Evolutionary conservation across 2,113 vertebrate genomes (phyloP).

Genomic region (Empidonax alnorum): DNA sequence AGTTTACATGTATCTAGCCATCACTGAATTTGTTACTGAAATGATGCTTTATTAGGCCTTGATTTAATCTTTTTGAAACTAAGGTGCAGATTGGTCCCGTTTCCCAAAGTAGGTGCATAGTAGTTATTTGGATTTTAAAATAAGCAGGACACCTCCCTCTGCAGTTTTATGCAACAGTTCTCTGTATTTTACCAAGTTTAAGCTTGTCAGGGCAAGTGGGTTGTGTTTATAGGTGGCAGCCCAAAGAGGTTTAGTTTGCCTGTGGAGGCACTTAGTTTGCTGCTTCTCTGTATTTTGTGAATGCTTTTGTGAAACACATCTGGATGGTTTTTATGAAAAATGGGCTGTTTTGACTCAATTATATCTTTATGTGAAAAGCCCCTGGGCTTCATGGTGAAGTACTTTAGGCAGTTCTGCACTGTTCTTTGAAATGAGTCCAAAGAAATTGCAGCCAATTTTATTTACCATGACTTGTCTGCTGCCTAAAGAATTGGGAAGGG

Average conservation of each 20-base stretch:
- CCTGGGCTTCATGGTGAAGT: not conserved
- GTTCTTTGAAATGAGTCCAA: rapidly evolving
- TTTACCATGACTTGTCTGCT: not conserved
- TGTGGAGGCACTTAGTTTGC: not conserved
- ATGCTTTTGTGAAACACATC: not conserved
- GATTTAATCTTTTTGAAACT: not conserved
- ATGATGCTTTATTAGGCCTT: not conserved
- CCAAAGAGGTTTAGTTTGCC: not conserved
- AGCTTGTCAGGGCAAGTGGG: not conserved
- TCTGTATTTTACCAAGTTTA: not conserved
- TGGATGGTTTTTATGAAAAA: not conserved
- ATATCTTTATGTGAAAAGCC: not conserved
- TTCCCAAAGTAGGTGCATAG: not conserved
- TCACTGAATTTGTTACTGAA: not conserved
- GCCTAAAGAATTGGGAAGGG: not conserved
- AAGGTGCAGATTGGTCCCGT: rapidly evolving
- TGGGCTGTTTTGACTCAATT: not conserved
- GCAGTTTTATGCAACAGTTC: not conserved
- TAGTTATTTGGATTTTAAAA: not conserved
- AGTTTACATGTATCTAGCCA: not conserved
- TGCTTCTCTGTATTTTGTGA: not conserved
- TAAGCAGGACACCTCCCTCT: not conserved
- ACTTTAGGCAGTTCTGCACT: not conserved
- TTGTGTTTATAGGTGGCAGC: not conserved
- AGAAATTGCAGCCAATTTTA: not conserved